Evolutionary conservation across 2,797 vertebrate genomes (phyloP).

Genomic region (Buphagus erythrorhynchus): DNA sequence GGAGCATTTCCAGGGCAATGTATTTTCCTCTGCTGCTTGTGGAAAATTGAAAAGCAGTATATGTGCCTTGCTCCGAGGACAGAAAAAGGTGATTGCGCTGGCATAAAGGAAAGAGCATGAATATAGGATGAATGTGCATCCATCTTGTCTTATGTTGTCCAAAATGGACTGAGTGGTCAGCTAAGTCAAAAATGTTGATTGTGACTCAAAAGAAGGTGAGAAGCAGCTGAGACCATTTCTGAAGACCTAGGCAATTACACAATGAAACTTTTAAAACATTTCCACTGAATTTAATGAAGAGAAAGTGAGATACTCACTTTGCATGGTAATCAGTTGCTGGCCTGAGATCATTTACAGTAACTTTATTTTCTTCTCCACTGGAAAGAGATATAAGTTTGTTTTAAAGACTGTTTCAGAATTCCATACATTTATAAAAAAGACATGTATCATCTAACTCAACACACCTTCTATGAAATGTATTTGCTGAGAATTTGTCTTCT

Average conservation of each 20-base stretch:
- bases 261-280: not conserved
- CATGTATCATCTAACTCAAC: not conserved
- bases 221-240: not conserved
- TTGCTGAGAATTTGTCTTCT: not conserved
- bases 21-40: not conserved
- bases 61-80: not conserved
- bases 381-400: not conserved
- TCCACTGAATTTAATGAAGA: not conserved
- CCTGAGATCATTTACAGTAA: slow-evolving; percentile 92
- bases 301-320: slow-evolving; percentile 80
- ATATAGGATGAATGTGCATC: not conserved
- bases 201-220: not conserved
- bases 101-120: not conserved
- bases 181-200: not conserved
- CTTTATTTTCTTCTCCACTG: slow-evolving; percentile 90
- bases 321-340: slow-evolving; percentile 96
- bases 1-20: not conserved
- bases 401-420: not conserved
- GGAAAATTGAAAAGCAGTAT: not conserved
- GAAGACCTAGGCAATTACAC: not conserved
- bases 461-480: not conserved
- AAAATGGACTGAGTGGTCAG: not conserved
- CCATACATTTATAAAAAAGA: not conserved
- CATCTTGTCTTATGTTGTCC: not conserved
- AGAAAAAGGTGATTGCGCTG: not conserved